A percentile compares a stretch with the other conserved stretches of the same genome.
phyloP scores from a whole-genome alignment of 2,797 vertebrate genomes.

The Chrysocyon brachyurus region DNA sequence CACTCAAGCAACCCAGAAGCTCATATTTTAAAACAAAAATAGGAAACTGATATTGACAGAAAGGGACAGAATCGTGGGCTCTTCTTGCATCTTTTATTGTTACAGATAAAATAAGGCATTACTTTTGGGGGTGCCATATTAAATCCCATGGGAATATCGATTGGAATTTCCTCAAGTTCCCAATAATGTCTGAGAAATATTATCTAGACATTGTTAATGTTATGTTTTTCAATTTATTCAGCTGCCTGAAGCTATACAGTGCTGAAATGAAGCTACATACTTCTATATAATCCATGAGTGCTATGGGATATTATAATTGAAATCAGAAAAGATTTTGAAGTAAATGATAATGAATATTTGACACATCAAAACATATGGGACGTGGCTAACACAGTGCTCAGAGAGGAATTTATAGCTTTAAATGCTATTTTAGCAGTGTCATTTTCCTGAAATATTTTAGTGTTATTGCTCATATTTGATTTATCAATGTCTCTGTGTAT shows the following conservation, averaged over 20 bases:
- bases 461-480: background rate
- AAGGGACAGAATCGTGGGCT: background rate
- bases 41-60: background rate
- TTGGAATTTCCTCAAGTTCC: background rate
- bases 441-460: background rate
- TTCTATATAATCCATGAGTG: background rate
- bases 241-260: background rate
- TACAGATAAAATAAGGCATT: background rate
- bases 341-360: background rate
- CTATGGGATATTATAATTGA: background rate
- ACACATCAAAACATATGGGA: background rate
- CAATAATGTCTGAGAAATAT: background rate
- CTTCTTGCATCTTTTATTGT: background rate
- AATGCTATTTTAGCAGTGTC: background rate
- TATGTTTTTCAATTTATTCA: background rate
- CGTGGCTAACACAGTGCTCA: background rate
- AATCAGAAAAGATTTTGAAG: background rate
- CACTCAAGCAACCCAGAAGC: background rate
- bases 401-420: background rate
- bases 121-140: background rate
- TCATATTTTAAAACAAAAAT: background rate
- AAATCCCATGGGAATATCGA: background rate
- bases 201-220: background rate
- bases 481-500: background rate
- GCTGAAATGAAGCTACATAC: background rate